Conservation (phyloP, 1,140 invertebrate species). For the Wiebesia pumilae region DNA sequence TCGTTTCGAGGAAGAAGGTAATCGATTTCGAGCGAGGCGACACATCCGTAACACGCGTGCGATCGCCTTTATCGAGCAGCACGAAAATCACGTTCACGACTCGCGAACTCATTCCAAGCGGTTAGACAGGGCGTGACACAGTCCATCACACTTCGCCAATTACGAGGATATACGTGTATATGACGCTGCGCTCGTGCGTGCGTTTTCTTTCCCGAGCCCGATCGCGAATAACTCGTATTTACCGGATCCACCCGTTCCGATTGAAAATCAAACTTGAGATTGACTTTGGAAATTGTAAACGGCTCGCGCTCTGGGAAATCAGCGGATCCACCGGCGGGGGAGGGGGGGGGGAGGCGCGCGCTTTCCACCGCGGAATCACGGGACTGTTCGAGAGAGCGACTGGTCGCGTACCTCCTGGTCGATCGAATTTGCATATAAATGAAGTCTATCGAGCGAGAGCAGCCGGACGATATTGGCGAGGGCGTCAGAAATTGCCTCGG, state of each 20-base stretch:
- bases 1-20: too few relatives aligned
- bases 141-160: too few relatives aligned
- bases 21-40: too few relatives aligned
- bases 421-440: slow-evolving; percentile 12
- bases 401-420: not conserved
- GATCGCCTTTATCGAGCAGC: too few relatives aligned
- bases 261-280: not conserved
- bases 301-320: not conserved
- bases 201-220: too few relatives aligned
- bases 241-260: not conserved
- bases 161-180: too few relatives aligned
- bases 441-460: not conserved
- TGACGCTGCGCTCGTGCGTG: too few relatives aligned
- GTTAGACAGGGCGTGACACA: too few relatives aligned
- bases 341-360: not conserved
- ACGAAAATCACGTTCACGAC: too few relatives aligned
- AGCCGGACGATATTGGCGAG: not conserved
- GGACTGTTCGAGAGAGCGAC: not conserved
- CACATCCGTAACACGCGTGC: too few relatives aligned
- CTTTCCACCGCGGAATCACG: not conserved
- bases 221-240: not conserved
- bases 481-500: not conserved
- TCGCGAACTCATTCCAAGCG: too few relatives aligned
- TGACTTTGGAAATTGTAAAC: not conserved
- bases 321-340: too few relatives aligned